Conservation (phyloP, 2,113 vertebrate genomes). For the Glareola pratincola region DNA sequence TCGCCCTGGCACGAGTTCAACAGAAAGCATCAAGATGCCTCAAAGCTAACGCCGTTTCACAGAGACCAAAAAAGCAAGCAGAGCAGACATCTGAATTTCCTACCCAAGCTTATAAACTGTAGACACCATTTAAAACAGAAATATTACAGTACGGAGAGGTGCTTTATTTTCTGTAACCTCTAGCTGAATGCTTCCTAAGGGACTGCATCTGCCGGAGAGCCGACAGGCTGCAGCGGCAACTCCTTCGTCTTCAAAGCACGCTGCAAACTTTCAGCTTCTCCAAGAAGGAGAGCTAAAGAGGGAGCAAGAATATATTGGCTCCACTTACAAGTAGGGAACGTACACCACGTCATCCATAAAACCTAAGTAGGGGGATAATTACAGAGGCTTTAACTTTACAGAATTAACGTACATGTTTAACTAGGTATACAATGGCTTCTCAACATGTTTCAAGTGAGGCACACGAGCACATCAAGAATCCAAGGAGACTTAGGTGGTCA, state of each 20-base stretch:
- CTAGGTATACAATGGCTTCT: neutral
- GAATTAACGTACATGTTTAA: neutral
- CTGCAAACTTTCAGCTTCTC: neutral
- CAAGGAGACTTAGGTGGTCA: neutral
- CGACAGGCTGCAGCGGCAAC: neutral
- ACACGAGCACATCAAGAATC: neutral
- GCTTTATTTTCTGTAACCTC: neutral
- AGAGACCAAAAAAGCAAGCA: neutral
- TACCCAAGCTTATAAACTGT: neutral
- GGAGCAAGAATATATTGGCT: neutral
- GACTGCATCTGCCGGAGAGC: neutral
- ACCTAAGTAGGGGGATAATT: neutral
- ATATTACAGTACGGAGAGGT: neutral
- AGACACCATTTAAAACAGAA: neutral
- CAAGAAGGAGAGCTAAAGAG: neutral
- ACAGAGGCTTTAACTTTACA: neutral
- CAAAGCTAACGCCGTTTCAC: rapidly evolving
- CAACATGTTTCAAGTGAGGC: neutral
- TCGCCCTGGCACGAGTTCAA: neutral
- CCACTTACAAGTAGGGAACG: neutral
- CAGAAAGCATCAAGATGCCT: neutral
- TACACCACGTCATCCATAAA: neutral
- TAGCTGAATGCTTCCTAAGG: neutral
- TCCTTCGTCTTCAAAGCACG: neutral
- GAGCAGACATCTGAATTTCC: neutral